Evolutionary conservation across 2,888 invertebrate genomes (phyloP).

Genomic region (Chesias legatella): DNA sequence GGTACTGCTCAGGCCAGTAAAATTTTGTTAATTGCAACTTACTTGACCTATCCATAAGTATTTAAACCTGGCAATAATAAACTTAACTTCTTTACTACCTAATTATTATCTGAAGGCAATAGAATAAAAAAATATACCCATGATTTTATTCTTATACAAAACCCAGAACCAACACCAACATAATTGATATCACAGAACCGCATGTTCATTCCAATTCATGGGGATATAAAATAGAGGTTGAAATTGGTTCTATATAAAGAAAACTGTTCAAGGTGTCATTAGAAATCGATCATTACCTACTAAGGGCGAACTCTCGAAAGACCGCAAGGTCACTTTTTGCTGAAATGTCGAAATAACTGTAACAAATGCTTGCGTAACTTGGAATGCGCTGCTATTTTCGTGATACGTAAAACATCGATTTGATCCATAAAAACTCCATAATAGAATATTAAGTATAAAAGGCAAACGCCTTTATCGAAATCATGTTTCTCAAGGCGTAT

Average conservation of each 20-base stretch:
- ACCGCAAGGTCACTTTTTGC: conserved; percentile 70
- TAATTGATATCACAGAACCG: neutral
- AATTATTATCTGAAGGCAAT: neutral
- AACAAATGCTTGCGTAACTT: conserved; percentile 38
- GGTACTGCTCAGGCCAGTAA: no score
- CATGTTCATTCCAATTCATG: conserved; percentile 19
- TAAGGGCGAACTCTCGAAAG: conserved; percentile 57
- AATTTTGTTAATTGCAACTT: no score
- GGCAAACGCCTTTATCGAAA: no score
- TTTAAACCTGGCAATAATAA: no score
- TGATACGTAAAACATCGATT: neutral
- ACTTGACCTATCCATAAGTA: no score
- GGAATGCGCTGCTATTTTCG: conserved; percentile 32
- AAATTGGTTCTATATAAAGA: conserved; percentile 25
- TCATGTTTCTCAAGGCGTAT: no score
- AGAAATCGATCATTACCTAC: conserved; percentile 65
- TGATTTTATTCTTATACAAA: neutral
- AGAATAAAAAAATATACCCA: conserved; percentile 19
- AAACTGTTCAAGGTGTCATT: conserved; percentile 48
- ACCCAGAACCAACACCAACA: no score
- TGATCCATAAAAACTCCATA: conserved; percentile 1
- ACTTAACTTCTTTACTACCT: neutral
- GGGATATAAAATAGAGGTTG: conserved; percentile 10
- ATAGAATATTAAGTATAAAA: no score
- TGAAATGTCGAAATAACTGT: conserved; percentile 49